Evolutionary conservation across 2,113 vertebrate genomes (phyloP).

Genomic region (Orycteropus afer): DNA sequence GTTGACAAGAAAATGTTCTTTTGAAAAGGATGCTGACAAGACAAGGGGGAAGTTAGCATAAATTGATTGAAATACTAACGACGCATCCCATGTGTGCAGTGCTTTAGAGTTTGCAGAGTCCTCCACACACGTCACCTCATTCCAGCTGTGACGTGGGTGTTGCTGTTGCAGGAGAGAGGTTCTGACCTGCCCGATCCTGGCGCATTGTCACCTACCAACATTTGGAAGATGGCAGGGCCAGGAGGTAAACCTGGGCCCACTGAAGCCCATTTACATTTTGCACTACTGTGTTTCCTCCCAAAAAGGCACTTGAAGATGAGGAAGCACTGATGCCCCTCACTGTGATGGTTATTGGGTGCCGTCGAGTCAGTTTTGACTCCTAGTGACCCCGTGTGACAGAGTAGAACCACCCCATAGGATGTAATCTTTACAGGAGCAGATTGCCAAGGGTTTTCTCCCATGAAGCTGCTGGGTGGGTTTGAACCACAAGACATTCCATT

Average conservation of each 20-base stretch:
- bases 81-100: not conserved
- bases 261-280: not conserved
- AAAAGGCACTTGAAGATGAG: not conserved
- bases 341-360: not conserved
- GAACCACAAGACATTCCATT: too few relatives aligned
- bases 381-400: not conserved
- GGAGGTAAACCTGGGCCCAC: not conserved
- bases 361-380: not conserved
- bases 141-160: not conserved
- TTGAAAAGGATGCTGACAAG: conserved; percentile 55
- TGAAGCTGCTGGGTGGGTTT: too few relatives aligned
- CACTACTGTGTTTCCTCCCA: not conserved
- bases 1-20: conserved; percentile 38
- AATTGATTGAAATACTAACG: not conserved
- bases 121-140: not conserved
- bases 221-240: not conserved
- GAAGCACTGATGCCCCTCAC: not conserved
- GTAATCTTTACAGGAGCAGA: too few relatives aligned
- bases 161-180: too few relatives aligned
- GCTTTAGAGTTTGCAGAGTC: not conserved
- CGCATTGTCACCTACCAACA: not conserved
- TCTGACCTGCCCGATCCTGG: not conserved
- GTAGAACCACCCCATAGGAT: not conserved
- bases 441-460: too few relatives aligned
- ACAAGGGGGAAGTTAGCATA: conserved; percentile 12